Evolutionary conservation across 1,140 invertebrate genomes (phyloP).

Genomic region (Eubasilissa regina): DNA sequence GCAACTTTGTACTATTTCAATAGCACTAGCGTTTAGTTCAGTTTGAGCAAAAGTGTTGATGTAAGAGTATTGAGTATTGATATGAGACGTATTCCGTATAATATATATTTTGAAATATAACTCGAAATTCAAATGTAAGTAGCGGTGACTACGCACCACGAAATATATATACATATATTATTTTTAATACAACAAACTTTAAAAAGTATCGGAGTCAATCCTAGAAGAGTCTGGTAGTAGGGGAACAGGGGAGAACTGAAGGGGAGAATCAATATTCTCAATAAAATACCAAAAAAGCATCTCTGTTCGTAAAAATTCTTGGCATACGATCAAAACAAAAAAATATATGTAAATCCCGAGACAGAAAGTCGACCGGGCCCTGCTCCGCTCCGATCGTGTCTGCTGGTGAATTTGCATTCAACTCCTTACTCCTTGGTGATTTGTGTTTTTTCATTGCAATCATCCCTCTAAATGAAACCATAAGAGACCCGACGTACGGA

Average conservation of each 20-base stretch:
- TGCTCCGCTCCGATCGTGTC: slow-evolving; percentile 42
- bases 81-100: too few species aligned
- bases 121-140: too few species aligned
- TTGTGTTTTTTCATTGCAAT: slow-evolving; percentile 52
- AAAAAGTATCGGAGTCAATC: too few species aligned
- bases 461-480: slow-evolving; percentile 59
- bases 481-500: slow-evolving; percentile 41
- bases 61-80: too few species aligned
- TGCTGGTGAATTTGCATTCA: slow-evolving; percentile 57
- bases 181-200: too few species aligned
- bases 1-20: too few species aligned
- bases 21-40: too few species aligned
- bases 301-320: slow-evolving; percentile 21
- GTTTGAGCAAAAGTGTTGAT: too few species aligned
- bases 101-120: too few species aligned
- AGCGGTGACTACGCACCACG: too few species aligned
- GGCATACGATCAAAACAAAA: slow-evolving; percentile 45
- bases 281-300: slow-evolving; percentile 13
- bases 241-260: neutral
- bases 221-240: too few species aligned
- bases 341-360: slow-evolving; percentile 47
- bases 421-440: slow-evolving; percentile 56
- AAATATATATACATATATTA: too few species aligned
- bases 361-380: slow-evolving; percentile 34
- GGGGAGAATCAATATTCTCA: neutral